phyloP scores from a whole-genome alignment of 2,113 vertebrate genomes.

The Corynorhinus townsendii region DNA sequence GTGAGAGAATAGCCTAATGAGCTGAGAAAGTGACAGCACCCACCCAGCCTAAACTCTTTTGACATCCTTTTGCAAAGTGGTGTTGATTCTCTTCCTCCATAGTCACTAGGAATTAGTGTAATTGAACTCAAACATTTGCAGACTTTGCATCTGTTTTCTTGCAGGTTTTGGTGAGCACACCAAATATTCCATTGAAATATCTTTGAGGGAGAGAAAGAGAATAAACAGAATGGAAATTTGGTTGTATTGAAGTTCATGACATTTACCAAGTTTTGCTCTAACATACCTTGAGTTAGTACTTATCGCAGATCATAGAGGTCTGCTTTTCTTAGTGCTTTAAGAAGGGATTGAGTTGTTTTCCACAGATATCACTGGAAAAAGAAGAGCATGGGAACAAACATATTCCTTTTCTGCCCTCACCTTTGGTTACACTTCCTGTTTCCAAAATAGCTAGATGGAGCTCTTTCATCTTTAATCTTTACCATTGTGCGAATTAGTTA shows the following conservation, averaged over 20 bases:
- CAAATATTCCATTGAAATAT: not conserved
- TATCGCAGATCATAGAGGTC: not conserved
- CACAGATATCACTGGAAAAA: not conserved
- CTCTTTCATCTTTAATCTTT: conserved; percentile 67
- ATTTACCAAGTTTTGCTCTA: not conserved
- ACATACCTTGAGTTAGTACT: not conserved
- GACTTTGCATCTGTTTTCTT: not conserved
- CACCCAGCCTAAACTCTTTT: not conserved
- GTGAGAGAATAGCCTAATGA: not conserved
- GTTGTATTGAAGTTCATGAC: not conserved
- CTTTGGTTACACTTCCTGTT: conserved; percentile 3
- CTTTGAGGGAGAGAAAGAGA: not conserved
- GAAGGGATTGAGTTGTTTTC: not conserved
- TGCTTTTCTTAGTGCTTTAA: not conserved
- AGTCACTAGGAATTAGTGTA: not conserved
- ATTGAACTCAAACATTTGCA: not conserved
- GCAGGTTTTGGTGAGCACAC: not conserved
- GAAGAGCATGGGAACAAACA: not conserved
- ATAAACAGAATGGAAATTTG: not conserved
- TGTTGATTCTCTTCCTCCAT: not conserved
- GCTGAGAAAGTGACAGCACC: not conserved
- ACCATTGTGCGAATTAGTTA: conserved; percentile 15
- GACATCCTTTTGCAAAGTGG: not conserved
- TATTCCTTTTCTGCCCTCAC: not conserved
- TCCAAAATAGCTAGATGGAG: conserved; percentile 71